These are phyloP conservation scores for Nanorana parkeri DNA, from an alignment of 2,113 vertebrate species.

Conservation along the genomic window DNA sequence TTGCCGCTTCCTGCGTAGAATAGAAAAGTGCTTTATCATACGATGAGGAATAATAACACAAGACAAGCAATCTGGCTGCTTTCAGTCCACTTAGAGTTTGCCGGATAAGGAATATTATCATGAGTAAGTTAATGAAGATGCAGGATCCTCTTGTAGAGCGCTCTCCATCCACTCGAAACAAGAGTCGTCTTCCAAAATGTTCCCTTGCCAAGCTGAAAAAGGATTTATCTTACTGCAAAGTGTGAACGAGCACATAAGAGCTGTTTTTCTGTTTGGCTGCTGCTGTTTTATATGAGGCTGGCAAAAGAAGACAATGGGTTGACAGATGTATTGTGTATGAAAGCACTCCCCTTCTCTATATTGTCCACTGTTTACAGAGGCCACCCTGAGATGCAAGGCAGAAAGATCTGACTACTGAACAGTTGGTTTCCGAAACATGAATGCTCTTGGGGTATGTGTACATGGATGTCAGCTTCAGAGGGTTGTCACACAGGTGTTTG, in stretches of 20 bases:
- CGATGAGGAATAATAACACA: background rate
- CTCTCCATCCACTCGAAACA: conserved; percentile 26
- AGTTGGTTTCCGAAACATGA: too few species aligned
- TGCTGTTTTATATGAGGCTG: background rate
- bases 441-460: too few species aligned
- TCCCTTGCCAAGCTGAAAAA: conserved; percentile 10
- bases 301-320: background rate
- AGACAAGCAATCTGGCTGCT: conserved; percentile 18
- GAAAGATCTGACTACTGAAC: too few species aligned
- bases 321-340: background rate
- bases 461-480: too few species aligned
- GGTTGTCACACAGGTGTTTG: too few species aligned
- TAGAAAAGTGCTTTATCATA: conserved; percentile 26
- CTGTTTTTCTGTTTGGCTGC: background rate
- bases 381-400: background rate
- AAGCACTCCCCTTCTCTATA: too few species aligned
- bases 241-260: conserved; percentile 25
- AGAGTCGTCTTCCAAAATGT: conserved; percentile 18
- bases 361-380: background rate
- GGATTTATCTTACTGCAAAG: conserved; percentile 3
- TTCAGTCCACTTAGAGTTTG: conserved; percentile 36
- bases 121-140: conserved; percentile 31
- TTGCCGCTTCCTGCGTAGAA: background rate
- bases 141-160: background rate
- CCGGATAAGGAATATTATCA: conserved; percentile 36